These are phyloP conservation scores for Rhea americana DNA, from an alignment of 2,113 vertebrate species.

Conservation along the genomic window DNA sequence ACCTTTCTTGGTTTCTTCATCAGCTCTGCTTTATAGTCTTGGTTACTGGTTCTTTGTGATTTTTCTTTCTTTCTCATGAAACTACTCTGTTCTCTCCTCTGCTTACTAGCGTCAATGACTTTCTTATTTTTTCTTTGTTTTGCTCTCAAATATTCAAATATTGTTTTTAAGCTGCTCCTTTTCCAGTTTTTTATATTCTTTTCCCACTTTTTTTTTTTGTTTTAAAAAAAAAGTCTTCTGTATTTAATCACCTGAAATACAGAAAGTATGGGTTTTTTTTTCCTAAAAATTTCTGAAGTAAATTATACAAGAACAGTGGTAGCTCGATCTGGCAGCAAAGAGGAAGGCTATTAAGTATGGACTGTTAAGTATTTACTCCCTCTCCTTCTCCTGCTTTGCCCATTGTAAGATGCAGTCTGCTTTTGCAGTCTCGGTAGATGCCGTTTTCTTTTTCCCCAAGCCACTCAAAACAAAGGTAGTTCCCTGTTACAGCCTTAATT, in stretches of 20 bases:
- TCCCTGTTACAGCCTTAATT: neutral
- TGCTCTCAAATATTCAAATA: no score
- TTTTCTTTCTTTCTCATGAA: neutral
- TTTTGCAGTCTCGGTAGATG: neutral
- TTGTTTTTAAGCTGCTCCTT: neutral
- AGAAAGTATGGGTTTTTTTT: neutral
- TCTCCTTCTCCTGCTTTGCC: neutral
- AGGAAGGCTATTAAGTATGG: neutral
- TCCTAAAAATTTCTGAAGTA: neutral
- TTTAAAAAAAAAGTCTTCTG: neutral
- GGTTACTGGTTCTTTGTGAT: neutral
- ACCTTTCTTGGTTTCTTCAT: neutral
- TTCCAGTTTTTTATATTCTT: neutral
- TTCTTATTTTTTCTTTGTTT: neutral
- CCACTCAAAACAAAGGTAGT: neutral
- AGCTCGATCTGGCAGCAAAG: neutral
- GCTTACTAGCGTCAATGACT: neutral
- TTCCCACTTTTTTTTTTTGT: neutral
- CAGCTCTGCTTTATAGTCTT: neutral
- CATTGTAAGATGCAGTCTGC: neutral
- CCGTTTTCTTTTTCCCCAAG: neutral
- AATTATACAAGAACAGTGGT: neutral
- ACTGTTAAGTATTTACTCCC: neutral
- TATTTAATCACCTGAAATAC: neutral
- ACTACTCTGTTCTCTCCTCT: neutral